Base-by-base conservation (phyloP, 2,113 vertebrate species). In the Rana temporaria region DNA sequence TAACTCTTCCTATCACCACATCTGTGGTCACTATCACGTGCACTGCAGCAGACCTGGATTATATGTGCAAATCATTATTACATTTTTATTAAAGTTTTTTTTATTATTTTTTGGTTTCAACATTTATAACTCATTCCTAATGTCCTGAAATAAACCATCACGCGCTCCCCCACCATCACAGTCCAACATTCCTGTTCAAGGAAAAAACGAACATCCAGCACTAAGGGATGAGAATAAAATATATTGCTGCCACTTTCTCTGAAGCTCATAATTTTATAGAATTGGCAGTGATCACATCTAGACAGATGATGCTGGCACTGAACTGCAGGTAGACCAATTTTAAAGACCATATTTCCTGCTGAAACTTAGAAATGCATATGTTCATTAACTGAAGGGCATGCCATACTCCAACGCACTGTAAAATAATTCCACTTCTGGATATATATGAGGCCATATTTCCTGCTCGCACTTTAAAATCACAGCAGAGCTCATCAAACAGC, bases 271-370 rank as follows among this genome's bases (percentile, higher is more conserved):
- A 62, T 60, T 60, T 34, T 32, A 22, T n/a, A 17, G n/a, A 6
- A 24, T 16, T 60, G 32, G 38, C 55, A 56, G 8, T 72, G 52
- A 34, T 60, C 55, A 75, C 72, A 75, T 75, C 72, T 75, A 56
- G 14, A 42, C 72, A 57, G 72, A 32, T 57, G 20, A 42, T 75
- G 22, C n/a, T 75, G 71, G 71, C 71, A 4, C 24, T 22, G 26
- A 30, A 30, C 26, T 30, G 38, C 32, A 75, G 32, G 56, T 57
- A 30, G 69, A n/a, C 32, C 56, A 30, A 34, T 6, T 60, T 60
- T 65, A 48, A 78, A 18, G 56, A 64, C 2, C 26, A 78, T 24
- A 48, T 56, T 55, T 53, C 20, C 76, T 75, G 71, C 12, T 48
- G 6, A 48, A 8, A 14, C 42, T 11, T 48, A 48, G 71, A 30